phyloP scores from a whole-genome alignment of 2,888 invertebrate species.

The Tenthredo distinguenda region DNA sequence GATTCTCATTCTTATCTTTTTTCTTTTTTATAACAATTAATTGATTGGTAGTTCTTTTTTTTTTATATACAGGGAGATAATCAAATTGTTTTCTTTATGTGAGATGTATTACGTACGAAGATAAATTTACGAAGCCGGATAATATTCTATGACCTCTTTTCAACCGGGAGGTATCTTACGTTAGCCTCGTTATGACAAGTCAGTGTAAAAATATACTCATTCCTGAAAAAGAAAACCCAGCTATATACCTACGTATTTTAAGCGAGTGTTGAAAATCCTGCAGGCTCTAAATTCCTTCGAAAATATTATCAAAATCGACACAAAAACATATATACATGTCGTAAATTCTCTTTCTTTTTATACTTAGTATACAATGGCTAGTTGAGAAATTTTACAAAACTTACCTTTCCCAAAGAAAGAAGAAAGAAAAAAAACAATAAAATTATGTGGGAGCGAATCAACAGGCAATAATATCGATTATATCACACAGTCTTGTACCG shows the following conservation, averaged over 20 bases:
- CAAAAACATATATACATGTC: neutral
- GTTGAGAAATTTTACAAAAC: too few relatives aligned
- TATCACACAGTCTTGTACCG: too few relatives aligned
- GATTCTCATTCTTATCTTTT: too few relatives aligned
- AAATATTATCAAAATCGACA: neutral
- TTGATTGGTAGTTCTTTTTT: neutral
- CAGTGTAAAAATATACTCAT: conserved; percentile 1
- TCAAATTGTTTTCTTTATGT: neutral
- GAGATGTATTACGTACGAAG: neutral
- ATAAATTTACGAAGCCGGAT: neutral
- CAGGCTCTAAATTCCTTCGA: neutral
- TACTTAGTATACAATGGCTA: too few relatives aligned
- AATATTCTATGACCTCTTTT: conserved; percentile 5
- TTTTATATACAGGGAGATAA: neutral
- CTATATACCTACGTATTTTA: neutral
- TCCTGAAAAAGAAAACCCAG: neutral
- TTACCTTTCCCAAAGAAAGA: too few relatives aligned
- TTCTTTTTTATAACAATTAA: too few relatives aligned
- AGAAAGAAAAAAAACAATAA: too few relatives aligned
- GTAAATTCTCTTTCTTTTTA: neutral
- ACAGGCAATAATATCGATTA: too few relatives aligned
- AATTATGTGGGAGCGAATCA: too few relatives aligned
- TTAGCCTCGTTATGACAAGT: conserved; percentile 1
- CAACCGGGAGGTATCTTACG: neutral
- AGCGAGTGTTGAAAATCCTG: neutral